phyloP scores from a whole-genome alignment of 2,888 invertebrate species.

The Orthonevra nobilis region DNA sequence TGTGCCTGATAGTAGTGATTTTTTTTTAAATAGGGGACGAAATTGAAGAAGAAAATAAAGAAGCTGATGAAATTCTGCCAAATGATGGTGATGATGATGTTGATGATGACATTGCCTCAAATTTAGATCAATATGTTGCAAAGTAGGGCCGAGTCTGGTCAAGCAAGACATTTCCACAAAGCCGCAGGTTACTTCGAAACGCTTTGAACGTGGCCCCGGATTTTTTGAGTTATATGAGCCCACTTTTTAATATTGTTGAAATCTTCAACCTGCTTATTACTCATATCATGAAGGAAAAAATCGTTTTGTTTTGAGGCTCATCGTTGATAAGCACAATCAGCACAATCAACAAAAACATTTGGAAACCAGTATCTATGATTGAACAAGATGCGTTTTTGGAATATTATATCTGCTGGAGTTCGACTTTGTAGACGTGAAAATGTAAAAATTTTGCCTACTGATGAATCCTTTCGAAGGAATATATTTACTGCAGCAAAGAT shows the following conservation, averaged over 20 bases:
- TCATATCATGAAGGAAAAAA: slow-evolving; percentile 2
- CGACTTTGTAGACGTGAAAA: not conserved
- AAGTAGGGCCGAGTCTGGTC: slow-evolving; percentile 11
- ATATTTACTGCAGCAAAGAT: not conserved
- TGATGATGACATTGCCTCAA: slow-evolving; percentile 2
- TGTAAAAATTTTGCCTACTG: not conserved
- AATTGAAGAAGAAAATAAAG: not conserved
- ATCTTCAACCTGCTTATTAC: slow-evolving; percentile 2
- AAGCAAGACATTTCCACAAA: slow-evolving; percentile 5
- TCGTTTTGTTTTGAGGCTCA: not conserved
- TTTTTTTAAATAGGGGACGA: too few relatives aligned
- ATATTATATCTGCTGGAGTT: not conserved
- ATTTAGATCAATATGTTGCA: not conserved
- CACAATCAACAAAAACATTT: not conserved
- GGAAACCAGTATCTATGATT: not conserved
- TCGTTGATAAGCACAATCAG: too few relatives aligned
- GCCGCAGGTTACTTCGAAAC: not conserved
- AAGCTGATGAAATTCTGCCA: slow-evolving; percentile 10
- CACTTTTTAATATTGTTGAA: not conserved
- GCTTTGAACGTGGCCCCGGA: not conserved
- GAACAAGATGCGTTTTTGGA: not conserved
- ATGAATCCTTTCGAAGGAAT: not conserved
- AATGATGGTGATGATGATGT: not conserved
- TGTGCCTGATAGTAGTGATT: not conserved
- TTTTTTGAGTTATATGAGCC: not conserved